Base-by-base conservation (phyloP, 2,113 vertebrate species). In the Caracal caracal region DNA sequence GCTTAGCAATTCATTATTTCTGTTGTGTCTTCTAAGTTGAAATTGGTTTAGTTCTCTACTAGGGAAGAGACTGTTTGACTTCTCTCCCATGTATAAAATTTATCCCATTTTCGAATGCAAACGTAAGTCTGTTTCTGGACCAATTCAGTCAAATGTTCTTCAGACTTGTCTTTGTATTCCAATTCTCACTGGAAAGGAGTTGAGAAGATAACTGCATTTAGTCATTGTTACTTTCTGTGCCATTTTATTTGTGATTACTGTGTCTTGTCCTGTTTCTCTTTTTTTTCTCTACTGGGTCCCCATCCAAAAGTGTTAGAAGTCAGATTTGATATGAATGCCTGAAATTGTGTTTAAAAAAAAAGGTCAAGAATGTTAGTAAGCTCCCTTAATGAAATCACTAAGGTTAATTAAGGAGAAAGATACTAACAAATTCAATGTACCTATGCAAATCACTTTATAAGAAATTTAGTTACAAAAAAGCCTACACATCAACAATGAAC, bases 1-100 rank as follows among this genome's bases (percentile, higher is more conserved):
- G 94, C 97, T 94, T 97, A 88, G 90, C 88, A 95, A 96, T 88
- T 85, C 35, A 65, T 93, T 68, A 89, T 65, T 97, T 96, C 65
- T 96, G 49, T 61, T 95, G 26, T 89, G 92, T 87, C 79, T 90
- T 80, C 51, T 75, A 51, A 92, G 43, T 75, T 92, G 43, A 87
- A 95, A 94, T 71, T 90, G 80, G 35, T 65, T 92, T 87, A 88
- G 71, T 92, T 90, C 53, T 82, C 83, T 85, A 82, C 47, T 12
- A 78, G 9, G 26, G 30, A 90, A 65, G 71, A 88, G 10, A 78
- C 6, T 83, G 20, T 92, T 65, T 88, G 71, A 95, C 68, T 93
- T 88, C 24, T 85, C 24, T 86, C 40, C 35, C 35, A 63, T 75
- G 43, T 82, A 22, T 6, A 61, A 88, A 73, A 56, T 79, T 10